Conservation (phyloP, 2,113 vertebrate species). For the Chionis minor region DNA sequence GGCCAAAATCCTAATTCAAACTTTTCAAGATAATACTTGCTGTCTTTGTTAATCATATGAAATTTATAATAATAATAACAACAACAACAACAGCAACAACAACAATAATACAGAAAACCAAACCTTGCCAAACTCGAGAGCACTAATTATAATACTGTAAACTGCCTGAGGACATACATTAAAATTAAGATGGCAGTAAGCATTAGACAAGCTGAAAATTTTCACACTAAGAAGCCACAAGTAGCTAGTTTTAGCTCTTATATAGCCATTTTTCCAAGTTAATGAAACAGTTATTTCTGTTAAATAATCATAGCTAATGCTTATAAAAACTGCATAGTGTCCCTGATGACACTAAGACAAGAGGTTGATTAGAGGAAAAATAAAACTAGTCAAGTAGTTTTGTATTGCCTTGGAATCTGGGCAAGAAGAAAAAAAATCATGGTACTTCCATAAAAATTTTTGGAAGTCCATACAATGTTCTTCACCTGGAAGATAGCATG, state of each 20-base stretch:
- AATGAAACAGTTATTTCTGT: conserved; percentile 6
- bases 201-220: not conserved
- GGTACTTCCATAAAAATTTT: not conserved
- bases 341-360: not conserved
- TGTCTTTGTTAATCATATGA: not conserved
- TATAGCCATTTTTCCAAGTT: not conserved
- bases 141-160: not conserved
- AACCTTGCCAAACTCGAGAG: not conserved
- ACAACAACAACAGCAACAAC: not conserved
- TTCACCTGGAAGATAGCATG: not conserved
- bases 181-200: conserved; percentile 15
- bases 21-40: not conserved
- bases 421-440: not conserved
- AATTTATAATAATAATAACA: not conserved
- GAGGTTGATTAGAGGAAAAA: not conserved
- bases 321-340: conserved; percentile 4
- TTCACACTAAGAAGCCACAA: not conserved
- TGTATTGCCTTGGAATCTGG: not conserved
- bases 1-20: not conserved
- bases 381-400: not conserved
- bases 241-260: not conserved
- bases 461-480: not conserved
- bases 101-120: not conserved
- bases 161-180: not conserved
- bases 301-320: conserved; percentile 24